A percentile compares a stretch with the other conserved stretches of the same genome.
phyloP scores from a whole-genome alignment of 2,888 invertebrate genomes.

The Drosophila nr. perissopoda region DNA sequence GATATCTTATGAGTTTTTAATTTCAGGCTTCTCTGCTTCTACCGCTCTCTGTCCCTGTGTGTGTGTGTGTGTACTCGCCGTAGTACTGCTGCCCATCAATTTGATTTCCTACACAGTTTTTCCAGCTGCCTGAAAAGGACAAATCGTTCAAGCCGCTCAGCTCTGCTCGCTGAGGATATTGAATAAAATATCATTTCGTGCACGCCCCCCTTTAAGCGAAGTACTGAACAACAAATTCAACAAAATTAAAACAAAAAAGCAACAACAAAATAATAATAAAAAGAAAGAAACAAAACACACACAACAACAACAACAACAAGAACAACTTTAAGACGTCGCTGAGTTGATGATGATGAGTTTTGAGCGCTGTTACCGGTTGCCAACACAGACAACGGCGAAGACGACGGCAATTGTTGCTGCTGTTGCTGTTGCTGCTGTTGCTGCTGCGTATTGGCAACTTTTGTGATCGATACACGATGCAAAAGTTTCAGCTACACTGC shows the following conservation, averaged over 20 bases:
- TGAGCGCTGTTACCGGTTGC: constrained; percentile 27
- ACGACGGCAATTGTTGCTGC: neutral
- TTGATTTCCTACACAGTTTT: constrained; percentile 81
- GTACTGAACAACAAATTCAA: constrained; percentile 9
- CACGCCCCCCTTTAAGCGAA: constrained; percentile 76
- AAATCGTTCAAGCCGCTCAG: constrained; percentile 61
- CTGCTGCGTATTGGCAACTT: constrained; percentile 71
- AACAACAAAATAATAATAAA: constrained; percentile 29
- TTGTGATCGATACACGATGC: constrained; percentile 78
- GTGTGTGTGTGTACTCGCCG: neutral
- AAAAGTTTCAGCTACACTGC: constrained; percentile 51
- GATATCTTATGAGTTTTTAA: constrained; percentile 85
- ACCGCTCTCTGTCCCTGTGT: constrained; percentile 21
- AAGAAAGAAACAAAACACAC: constrained; percentile 3
- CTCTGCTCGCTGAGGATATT: constrained; percentile 74
- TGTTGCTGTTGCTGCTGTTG: neutral
- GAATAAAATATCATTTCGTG: constrained; percentile 84
- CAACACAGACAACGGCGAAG: neutral
- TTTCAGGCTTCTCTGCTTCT: constrained; percentile 79
- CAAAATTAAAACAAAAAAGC: neutral
- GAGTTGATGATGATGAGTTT: constrained; percentile 79
- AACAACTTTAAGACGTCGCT: constrained; percentile 32
- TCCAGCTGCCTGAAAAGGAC: constrained; percentile 75
- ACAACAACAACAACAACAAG: neutral
- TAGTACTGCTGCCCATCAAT: constrained; percentile 77